Conservation (phyloP, 2,888 invertebrate genomes). For the Polydrusus cervinus region DNA sequence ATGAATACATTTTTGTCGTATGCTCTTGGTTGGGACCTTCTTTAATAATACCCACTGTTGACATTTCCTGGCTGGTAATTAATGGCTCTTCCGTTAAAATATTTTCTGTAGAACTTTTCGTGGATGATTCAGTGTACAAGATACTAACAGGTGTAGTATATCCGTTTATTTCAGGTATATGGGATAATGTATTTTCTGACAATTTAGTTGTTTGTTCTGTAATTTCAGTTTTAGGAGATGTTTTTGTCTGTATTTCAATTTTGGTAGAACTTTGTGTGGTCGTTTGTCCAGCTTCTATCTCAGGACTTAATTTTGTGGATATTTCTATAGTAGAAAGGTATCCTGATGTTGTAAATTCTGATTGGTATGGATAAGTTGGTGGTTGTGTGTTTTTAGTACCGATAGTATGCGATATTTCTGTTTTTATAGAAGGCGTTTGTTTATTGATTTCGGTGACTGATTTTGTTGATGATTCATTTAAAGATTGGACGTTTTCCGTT, state of each 20-base stretch:
- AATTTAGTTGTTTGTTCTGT: slow-evolving; percentile 13
- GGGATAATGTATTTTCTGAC: slow-evolving; percentile 25
- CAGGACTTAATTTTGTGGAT: not conserved
- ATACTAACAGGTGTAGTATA: slow-evolving; percentile 17
- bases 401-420: not conserved
- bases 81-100: slow-evolving; percentile 12
- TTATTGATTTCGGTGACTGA: not conserved
- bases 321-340: slow-evolving; percentile 3
- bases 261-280: slow-evolving; percentile 10
- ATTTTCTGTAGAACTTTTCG: slow-evolving; percentile 14
- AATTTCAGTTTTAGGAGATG: not conserved
- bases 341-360: not conserved
- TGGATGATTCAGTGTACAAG: slow-evolving; percentile 3
- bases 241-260: not conserved
- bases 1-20: not conserved
- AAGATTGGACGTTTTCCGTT: not conserved
- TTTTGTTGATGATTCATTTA: not conserved
- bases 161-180: slow-evolving; percentile 33
- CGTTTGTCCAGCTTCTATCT: not conserved
- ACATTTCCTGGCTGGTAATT: slow-evolving; percentile 21
- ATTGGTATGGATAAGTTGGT: not conserved
- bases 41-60: slow-evolving; percentile 21
- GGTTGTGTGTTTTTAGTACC: not conserved
- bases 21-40: not conserved
- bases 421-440: not conserved